Evolutionary conservation across 2,113 vertebrate species (phyloP), one percentile per base, ranked within the genome.

Genomic region (Grantiella picta): DNA sequence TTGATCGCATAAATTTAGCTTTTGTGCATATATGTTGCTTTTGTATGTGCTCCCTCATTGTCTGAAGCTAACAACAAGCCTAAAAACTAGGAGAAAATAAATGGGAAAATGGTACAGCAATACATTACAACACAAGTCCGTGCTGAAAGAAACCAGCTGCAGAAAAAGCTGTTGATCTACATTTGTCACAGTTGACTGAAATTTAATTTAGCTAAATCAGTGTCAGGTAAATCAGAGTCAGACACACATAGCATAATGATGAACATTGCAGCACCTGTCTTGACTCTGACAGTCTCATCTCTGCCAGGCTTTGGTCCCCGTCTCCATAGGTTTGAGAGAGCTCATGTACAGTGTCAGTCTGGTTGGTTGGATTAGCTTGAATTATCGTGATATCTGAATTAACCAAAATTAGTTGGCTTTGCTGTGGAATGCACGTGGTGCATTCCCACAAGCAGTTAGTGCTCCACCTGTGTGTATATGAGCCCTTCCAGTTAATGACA

Each of bases 201-300:
- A 69, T 89, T 57, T 66, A 70, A 42, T 81, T 83, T 73, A 23
- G 20, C 8, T 54, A 29, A 18, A 28, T 79, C 33, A 44, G 0
- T 49, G 17, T 84, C 24, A 79, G 23, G 10, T 79, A 60, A 76
- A 68, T 90, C 42, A 28, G 10, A 38, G 13, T 28, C 29, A 36
- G 50, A 61, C 31, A 53, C 8, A 11, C 4, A 9, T 9, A 28
- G 13, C 25, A 19, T 60, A 50, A 42, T 44, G n/a, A 49, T 52
- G 63, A 89, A 64, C 14, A 50, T 7, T n/a, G 12, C 5, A 42
- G 9, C 25, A 53, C 9, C 24, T 82, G 2, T 23, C 33, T 45
- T 0, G 0, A 15, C 54, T 69, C 28, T 65, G 47, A 9, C 5
- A 33, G 9, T 70, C 38, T 78, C 9, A 50, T n/a, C 9, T 53